These are phyloP conservation scores for Chlorodrepanis virens DNA, from an alignment of 2,113 vertebrate genomes.

Conservation along the genomic window DNA sequence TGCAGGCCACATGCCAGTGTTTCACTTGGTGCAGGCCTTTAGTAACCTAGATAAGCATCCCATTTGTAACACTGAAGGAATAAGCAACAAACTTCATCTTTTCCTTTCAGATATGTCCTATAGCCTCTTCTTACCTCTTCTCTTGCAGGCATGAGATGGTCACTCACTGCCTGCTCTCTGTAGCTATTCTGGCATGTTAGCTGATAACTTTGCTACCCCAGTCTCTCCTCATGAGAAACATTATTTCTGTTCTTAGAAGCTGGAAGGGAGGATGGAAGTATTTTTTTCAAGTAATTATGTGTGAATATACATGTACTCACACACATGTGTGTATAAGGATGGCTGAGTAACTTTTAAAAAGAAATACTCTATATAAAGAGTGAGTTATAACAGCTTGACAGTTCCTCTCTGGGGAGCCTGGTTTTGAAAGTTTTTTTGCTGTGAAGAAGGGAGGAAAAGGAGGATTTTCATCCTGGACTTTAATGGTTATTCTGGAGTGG, in stretches of 20 bases:
- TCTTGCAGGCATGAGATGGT: not conserved
- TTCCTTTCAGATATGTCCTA: not conserved
- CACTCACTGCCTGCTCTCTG: not conserved
- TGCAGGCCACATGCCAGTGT: not conserved
- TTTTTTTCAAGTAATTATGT: not conserved
- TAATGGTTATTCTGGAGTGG: not conserved
- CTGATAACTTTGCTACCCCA: not conserved
- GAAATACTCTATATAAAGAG: not conserved
- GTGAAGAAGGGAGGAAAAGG: not conserved
- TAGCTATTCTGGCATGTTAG: not conserved
- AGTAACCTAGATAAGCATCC: not conserved
- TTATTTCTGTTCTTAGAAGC: slow-evolving; percentile 16
- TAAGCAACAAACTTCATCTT: not conserved
- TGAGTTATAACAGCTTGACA: not conserved
- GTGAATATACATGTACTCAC: not conserved
- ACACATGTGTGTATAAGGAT: not conserved
- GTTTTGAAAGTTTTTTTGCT: not conserved
- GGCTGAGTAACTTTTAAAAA: not conserved
- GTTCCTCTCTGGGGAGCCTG: not conserved
- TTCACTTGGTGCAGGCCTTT: not conserved
- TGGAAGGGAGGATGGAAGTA: not conserved
- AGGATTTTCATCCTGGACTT: not conserved
- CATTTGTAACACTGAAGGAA: not conserved
- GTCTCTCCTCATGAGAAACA: not conserved
- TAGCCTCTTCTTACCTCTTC: not conserved